Percentiles rank a stretch among this genome's conserved stretches.
Conservation (phyloP, 2,113 vertebrate species). For the Eurypyga helias region DNA sequence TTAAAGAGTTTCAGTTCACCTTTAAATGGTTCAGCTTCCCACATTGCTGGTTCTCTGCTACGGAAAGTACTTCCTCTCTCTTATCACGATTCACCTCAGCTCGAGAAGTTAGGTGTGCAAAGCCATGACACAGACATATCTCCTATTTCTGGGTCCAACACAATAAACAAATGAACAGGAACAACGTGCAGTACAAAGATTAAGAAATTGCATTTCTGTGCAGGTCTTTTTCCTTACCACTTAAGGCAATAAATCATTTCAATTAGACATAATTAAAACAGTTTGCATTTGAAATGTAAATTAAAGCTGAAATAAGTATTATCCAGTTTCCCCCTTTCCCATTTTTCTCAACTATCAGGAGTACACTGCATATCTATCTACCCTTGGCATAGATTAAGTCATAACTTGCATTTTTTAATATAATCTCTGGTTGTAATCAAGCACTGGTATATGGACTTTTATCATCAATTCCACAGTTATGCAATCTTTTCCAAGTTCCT, state of each 20-base stretch:
- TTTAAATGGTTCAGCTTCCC: background rate
- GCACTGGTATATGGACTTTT: background rate
- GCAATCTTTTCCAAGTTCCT: background rate
- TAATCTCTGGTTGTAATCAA: slow-evolving; percentile 1
- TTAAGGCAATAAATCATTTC: slow-evolving; percentile 44
- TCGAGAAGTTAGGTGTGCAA: background rate
- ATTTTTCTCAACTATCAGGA: background rate
- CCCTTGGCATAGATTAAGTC: slow-evolving; percentile 16
- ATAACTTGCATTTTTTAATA: background rate
- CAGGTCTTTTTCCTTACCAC: background rate
- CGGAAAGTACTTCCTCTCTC: background rate
- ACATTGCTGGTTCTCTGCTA: background rate
- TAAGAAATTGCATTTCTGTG: slow-evolving; percentile 24
- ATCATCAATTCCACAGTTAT: background rate
- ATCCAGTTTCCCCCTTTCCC: background rate
- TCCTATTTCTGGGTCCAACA: background rate
- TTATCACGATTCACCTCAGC: background rate
- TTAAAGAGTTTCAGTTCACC: background rate
- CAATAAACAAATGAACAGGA: background rate
- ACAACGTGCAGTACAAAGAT: background rate
- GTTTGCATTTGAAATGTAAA: slow-evolving; percentile 34
- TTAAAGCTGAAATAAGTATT: slow-evolving; percentile 3
- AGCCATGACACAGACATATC: background rate
- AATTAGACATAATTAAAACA: slow-evolving; percentile 23
- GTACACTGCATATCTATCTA: background rate